Base-by-base conservation (phyloP, 2,888 invertebrate genomes). In the Euzetes globulus region DNA sequence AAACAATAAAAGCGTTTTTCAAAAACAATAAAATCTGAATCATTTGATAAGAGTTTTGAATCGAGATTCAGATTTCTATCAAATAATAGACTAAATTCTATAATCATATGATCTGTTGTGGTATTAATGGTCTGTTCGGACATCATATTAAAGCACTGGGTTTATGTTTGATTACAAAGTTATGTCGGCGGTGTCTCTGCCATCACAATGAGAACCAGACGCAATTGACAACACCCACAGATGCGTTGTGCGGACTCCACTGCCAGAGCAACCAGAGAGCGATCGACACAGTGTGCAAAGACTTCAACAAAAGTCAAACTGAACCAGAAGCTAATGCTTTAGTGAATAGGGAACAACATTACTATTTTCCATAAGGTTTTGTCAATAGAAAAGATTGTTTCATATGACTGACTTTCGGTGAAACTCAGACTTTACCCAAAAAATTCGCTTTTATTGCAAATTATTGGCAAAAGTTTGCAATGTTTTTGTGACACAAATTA, bases 121-220 rank as follows among this genome's bases (percentile, higher is more conserved):
- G 50, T n/a, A 50, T 50, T 58, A 15, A 25, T 22, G 22, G 58
- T 58, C 15, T 22, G 15, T 17, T 58, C 29, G 58, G 58, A 58
- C 58, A 58, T 25, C 27, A 25, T 15, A 25, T 58, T 15, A 25
- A 15, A 25, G 2, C 15, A 25, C n/a, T 50, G 17, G 47, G 50
- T n/a, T n/a, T 50, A 11, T 19, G 50, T 50, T 50, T 27, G 58
- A 19, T 58, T 58, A 58, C 58, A 58, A 1, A 19, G 58, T 58
- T 58, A 58, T 58, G 58, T 58, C 58, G 58, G 58, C 58, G 29
- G 58, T 58, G 58, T 58, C 58, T 58, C 58, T 58, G 58, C 58
- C 58, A 58, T 58, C 58, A 58, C 27, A 58, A 58, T 58, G 58
- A 58, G 58, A 58, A 27, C 27, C 27, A 58, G 55, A 58, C 58